phyloP scores from a whole-genome alignment of 2,888 invertebrate species.

The Caenorhabditis parvicauda region DNA sequence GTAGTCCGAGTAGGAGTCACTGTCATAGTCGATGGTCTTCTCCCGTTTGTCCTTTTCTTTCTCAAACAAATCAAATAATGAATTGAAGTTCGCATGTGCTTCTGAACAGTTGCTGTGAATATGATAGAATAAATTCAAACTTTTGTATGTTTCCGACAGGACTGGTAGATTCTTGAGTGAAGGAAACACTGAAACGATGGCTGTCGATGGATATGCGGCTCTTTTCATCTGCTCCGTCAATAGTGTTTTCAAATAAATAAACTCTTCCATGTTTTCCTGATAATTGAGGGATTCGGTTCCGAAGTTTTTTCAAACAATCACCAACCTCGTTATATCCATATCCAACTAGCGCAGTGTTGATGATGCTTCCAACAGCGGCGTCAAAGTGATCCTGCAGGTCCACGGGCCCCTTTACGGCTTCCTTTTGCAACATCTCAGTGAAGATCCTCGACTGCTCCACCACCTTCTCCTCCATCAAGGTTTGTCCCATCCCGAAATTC shows the following conservation, averaged over 20 bases:
- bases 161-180: slow-evolving; percentile 17
- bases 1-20: slow-evolving; percentile 28
- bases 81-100: neutral
- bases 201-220: slow-evolving; percentile 21
- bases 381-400: slow-evolving; percentile 25
- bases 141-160: neutral
- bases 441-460: slow-evolving; percentile 12
- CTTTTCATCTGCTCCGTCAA: slow-evolving; percentile 23
- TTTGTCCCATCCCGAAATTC: slow-evolving; percentile 37
- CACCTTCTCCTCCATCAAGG: slow-evolving; percentile 34
- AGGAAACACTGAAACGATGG: slow-evolving; percentile 22
- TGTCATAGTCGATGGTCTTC: slow-evolving; percentile 23
- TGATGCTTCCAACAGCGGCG: slow-evolving; percentile 28
- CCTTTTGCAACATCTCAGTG: slow-evolving; percentile 6
- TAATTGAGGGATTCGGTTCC: too few relatives aligned
- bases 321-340: slow-evolving; percentile 36
- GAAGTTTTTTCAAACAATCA: too few relatives aligned
- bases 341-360: slow-evolving; percentile 33
- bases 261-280: slow-evolving; percentile 18
- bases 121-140: neutral
- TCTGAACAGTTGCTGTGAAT: neutral
- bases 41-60: slow-evolving; percentile 19
- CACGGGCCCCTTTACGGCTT: slow-evolving; percentile 7
- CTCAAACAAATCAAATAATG: slow-evolving; percentile 19
- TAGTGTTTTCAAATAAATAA: slow-evolving; percentile 12